Base-by-base conservation (phyloP, 2,113 vertebrate species). In the Misgurnus mizolepis region DNA sequence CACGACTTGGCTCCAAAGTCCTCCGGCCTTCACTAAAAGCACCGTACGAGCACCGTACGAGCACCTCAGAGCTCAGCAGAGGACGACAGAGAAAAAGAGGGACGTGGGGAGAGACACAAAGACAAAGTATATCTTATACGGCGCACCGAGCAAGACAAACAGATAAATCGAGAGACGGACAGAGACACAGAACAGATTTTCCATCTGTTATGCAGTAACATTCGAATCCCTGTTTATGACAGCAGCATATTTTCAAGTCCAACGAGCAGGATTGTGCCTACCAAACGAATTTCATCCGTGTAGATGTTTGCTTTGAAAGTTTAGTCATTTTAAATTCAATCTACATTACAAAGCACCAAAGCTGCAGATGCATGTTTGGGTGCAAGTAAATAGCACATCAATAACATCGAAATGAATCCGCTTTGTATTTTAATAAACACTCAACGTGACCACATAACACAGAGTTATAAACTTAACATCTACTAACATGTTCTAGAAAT, bases 101-200 rank as follows among this genome's bases (percentile, higher is more conserved):
- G 75, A 14, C 62, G 34, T 11, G 43, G 68, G 47, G 18, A 67
- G 58, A 68, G 22, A 67, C 47, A 17, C 43, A 43, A 12, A 74
- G 62, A 72, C 40, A 39, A 15, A 75, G 62, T 34, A 47, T 39
- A 15, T 75, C 18, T 50, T 27, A 74, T 14, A 80, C 5, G n/a
- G 55, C 8, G 15, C 55, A 58, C 43, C 47, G 45, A 50, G 67
- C 27, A 5, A 60, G 67, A 56, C 14, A 67, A 27, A 66, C 53
- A 65, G 47, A 73, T 49, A 62, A 62, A 80, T 60, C 15, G 10
- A 4, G 66, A 40, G 66, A 64, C 41, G 11, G 43, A 77, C 41
- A 5, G 55, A 69, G 73, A 81, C 49, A 74, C 64, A 67, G 64
- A 75, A 39, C 71, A 74, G 70, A 80, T 18, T 67, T 74, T 67